Evolutionary conservation across 2,113 vertebrate genomes (phyloP).

Genomic region (Donacobius atricapilla): DNA sequence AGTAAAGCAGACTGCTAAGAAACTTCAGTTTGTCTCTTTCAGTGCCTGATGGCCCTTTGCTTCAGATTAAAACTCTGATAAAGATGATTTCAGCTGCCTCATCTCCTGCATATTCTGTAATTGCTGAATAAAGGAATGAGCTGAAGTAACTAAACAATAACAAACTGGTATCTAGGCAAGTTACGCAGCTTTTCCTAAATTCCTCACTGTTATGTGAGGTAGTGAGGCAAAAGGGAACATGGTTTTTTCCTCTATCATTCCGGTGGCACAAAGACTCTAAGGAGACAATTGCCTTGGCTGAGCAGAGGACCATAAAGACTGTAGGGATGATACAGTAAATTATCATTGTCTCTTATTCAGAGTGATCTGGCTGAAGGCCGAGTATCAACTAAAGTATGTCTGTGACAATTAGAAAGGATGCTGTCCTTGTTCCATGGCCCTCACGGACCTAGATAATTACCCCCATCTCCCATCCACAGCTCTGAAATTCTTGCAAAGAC

Average conservation of each 20-base stretch:
- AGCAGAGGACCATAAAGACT: not conserved
- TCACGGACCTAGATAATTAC: not conserved
- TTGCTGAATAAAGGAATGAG: not conserved
- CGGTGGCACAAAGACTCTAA: not conserved
- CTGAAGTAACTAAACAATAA: not conserved
- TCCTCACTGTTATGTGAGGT: not conserved
- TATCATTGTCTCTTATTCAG: not conserved
- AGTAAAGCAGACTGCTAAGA: conserved; percentile 1
- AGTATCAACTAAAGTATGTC: not conserved
- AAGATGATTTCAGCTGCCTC: not conserved
- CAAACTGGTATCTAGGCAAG: not conserved
- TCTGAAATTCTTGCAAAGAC: not conserved
- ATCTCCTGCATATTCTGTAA: not conserved
- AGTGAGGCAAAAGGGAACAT: not conserved
- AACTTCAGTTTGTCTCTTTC: not conserved
- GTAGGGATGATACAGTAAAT: not conserved
- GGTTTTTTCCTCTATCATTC: not conserved
- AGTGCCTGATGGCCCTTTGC: not conserved
- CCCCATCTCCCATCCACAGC: not conserved
- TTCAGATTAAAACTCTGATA: not conserved
- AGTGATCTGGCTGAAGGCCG: conserved; percentile 4
- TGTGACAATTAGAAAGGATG: not conserved
- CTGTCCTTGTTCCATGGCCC: not conserved
- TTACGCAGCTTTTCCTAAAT: not conserved
- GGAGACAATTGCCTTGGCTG: not conserved